Base-by-base conservation (phyloP, 2,888 invertebrate genomes). In the Dynastes grantii region DNA sequence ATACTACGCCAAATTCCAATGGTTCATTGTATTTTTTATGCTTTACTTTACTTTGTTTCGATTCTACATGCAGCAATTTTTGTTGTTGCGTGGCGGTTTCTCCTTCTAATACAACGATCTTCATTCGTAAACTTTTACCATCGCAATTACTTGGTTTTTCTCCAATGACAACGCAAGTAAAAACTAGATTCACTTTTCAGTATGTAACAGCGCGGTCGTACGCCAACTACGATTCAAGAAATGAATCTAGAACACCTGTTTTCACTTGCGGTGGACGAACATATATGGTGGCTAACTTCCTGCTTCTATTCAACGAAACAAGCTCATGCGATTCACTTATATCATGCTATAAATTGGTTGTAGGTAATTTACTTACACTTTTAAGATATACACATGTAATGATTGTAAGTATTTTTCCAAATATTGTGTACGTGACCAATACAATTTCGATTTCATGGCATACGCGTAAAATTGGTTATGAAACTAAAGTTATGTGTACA, bases 241-340 rank as follows among this genome's bases (percentile, higher is more conserved):
- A 61, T 45, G 29, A 75, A 75, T 40, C 61, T 75, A 61, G 73
- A 75, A 75, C 73, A 75, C 73, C 45, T 75, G 73, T 45, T 75
- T 75, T 75, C 73, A 75, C 73, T 75, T 61, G 63, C 73, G 45
- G 61, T 61, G 22, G n/a, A 45, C 11, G 45, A 11, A 45, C 16
- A 27, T 75, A 61, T 75, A 61, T 61, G 61, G 61, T 45, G 55
- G 63, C 11, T 22, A 45, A 75, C 61, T 75, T 75, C 73, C 73
- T 75, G 73, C 11, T 75, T 75, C 27, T 49, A 75, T 75, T 71
- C 29, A 45, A 27, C 11, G 29, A 49, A 45, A 45, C 45, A 63
- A 27, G 61, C 58, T 51, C 8, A 58, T 37, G 67, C 45, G 27
- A 67, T 45, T 67, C 32, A 13, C 9, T 29, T 63, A 11, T 63